Base-by-base conservation (phyloP, 2,888 invertebrate genomes). In the Pollenia angustigena region DNA sequence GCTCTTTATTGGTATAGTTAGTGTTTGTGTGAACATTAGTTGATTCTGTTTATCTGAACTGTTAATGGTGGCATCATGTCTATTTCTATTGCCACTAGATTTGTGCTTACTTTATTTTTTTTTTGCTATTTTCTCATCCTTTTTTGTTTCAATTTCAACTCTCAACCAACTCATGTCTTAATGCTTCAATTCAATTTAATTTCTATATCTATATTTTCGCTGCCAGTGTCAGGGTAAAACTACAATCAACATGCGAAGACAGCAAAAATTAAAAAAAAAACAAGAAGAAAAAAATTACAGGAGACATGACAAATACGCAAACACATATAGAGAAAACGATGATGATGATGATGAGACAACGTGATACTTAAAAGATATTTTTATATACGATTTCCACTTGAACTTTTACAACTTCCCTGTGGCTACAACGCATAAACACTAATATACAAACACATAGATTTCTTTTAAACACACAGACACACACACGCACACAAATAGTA, bases 321-420 rank as follows among this genome's bases (percentile, higher is more conserved):
- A 4, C 52, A 9, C 12, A 60, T 16, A 12, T 7, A 46, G 46
- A 14, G 16, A 18, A 46, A 68, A 18, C 14, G 16, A 64, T 18
- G 58, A 44, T 48, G 62, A 71, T 54, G 62, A 75, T 80, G 83
- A 72, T 68, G 79, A 50, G 60, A 75, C 68, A 68, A 81, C 68
- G 66, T 81, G 66, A 74, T 76, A 62, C 68, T 76, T 82, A 54
- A 76, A 64, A 69, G 14, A 74, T 82, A 76, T 82, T 76, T 60
- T 81, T 76, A 62, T 48, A 40, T 74, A 75, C 56, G 75, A 86
- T 84, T 81, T 87, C 84, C 84, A 84, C 87, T 87, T 84, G 84
- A 87, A 87, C 87, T 87, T 87, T 87, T 81, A 81, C 84, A 87
- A 87, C 87, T 87, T 87, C 81, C 84, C 84, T 84, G 81, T 81